Evolutionary conservation across 2,888 invertebrate species (phyloP).

Genomic region (Sarcophaga rosellei): DNA sequence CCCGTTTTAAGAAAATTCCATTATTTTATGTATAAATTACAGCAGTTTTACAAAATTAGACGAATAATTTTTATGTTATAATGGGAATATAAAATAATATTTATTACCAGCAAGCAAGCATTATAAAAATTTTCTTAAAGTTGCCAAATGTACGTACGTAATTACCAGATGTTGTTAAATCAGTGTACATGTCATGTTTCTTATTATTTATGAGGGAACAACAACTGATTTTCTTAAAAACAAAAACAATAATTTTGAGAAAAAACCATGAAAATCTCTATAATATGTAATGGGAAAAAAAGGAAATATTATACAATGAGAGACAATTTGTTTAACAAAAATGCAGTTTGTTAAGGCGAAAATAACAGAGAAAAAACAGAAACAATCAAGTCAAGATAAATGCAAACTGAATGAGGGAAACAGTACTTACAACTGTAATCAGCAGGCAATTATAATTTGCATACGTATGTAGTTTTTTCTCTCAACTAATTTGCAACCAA

Average conservation of each 20-base stretch:
- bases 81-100: too few species aligned
- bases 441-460: slow-evolving; percentile 57
- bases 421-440: neutral
- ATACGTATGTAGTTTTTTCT: slow-evolving; percentile 44
- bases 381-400: neutral
- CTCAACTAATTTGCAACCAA: neutral
- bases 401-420: neutral
- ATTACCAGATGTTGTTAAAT: slow-evolving; percentile 25
- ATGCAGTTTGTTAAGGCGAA: neutral
- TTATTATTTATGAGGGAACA: slow-evolving; percentile 15
- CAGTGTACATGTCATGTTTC: slow-evolving; percentile 21
- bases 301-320: neutral
- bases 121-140: too few species aligned
- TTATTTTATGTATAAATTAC: too few species aligned
- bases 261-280: neutral
- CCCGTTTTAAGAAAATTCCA: neutral
- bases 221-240: neutral
- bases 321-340: slow-evolving; percentile 40
- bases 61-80: too few species aligned
- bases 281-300: neutral
- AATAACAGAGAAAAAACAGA: neutral
- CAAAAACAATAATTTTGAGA: slow-evolving; percentile 1
- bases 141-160: neutral
- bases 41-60: too few species aligned
- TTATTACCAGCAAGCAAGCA: too few species aligned